Conservation (phyloP, 2,888 invertebrate genomes). For the Drosophila fungiperda region DNA sequence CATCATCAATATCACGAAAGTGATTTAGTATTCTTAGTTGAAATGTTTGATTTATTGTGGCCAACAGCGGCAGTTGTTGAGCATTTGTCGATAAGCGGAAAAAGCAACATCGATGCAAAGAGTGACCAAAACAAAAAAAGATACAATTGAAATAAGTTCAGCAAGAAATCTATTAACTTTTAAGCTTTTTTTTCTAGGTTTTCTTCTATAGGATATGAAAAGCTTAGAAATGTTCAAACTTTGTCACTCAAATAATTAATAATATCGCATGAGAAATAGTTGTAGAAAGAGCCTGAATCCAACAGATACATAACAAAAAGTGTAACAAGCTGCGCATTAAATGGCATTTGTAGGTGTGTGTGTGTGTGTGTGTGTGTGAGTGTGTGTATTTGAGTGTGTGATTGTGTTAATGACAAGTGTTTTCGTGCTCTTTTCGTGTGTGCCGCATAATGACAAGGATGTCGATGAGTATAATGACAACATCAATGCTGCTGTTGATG, state of each 20-base stretch:
- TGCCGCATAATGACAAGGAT: slow-evolving; percentile 76
- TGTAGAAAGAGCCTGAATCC: slow-evolving; percentile 3
- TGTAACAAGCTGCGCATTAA: slow-evolving; percentile 38
- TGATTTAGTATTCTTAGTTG: slow-evolving; percentile 64
- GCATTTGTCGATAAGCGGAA: slow-evolving; percentile 34
- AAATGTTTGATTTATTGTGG: slow-evolving; percentile 70
- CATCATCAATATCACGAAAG: slow-evolving; percentile 30
- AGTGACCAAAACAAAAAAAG: background rate
- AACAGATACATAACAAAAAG: slow-evolving; percentile 28
- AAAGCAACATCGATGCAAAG: slow-evolving; percentile 12
- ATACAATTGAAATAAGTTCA: background rate
- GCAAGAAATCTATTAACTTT: background rate
- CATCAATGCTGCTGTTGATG: slow-evolving; percentile 73
- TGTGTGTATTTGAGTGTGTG: slow-evolving; percentile 35
- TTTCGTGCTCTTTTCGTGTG: slow-evolving; percentile 67
- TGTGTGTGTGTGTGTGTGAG: slow-evolving; percentile 10
- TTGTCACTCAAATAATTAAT: background rate
- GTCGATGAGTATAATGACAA: slow-evolving; percentile 80
- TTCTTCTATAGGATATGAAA: background rate
- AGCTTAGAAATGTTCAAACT: background rate
- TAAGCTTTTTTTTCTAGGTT: background rate
- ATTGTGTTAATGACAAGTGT: slow-evolving; percentile 80
- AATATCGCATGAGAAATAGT: background rate
- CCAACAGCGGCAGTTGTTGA: slow-evolving; percentile 26
- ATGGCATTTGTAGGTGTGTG: slow-evolving; percentile 22